phyloP scores from a whole-genome alignment of 2,797 vertebrate species.

The Hybognathus amarus region DNA sequence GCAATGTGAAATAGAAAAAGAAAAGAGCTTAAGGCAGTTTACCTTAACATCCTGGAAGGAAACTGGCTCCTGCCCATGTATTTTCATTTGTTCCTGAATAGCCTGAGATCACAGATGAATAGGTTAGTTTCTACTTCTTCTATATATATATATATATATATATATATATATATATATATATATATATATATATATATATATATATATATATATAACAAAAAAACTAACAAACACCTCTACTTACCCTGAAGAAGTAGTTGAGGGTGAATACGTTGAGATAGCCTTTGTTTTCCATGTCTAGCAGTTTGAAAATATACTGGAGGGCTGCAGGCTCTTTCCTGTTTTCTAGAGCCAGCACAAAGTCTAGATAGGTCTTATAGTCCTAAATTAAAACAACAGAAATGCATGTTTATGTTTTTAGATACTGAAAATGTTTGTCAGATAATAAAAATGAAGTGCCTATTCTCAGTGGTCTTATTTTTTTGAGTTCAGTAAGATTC shows the following conservation, averaged over 20 bases:
- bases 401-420: background rate
- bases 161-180: too few species aligned
- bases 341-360: slow-evolving; percentile 97
- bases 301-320: slow-evolving; percentile 97
- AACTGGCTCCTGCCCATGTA: slow-evolving; percentile 94
- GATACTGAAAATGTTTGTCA: background rate
- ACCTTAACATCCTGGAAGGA: slow-evolving; percentile 99
- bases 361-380: slow-evolving; percentile 98
- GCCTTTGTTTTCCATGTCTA: slow-evolving; percentile 98
- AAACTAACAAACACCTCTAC: slow-evolving; percentile 46
- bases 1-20: background rate
- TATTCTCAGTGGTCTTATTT: background rate
- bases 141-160: too few species aligned
- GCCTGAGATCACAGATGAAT: slow-evolving; percentile 74
- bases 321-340: slow-evolving; percentile 96
- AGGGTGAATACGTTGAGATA: slow-evolving; percentile 95
- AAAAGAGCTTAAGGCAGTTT: slow-evolving; percentile 4
- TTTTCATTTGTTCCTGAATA: slow-evolving; percentile 99
- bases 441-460: background rate
- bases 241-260: slow-evolving; percentile 99
- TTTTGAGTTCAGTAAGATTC: background rate
- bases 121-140: background rate
- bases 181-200: too few species aligned
- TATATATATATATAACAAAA: too few species aligned
- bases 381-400: slow-evolving; percentile 75